Evolutionary conservation across 2,113 vertebrate genomes (phyloP), one percentile per base, ranked within the genome.

Genomic region (Meriones unguiculatus): DNA sequence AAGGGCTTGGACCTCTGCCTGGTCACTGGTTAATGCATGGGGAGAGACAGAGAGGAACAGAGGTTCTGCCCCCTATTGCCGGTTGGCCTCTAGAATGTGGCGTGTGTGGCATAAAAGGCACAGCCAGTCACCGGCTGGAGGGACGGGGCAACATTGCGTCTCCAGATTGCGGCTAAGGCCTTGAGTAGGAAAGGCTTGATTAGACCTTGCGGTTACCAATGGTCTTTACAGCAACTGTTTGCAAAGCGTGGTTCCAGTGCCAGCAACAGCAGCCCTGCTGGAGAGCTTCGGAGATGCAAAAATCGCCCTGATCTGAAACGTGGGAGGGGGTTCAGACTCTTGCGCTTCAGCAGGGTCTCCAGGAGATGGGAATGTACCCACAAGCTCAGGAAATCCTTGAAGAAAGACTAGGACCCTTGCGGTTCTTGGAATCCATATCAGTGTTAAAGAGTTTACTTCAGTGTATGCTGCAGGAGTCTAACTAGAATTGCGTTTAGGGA

Each of bases 401-500:
- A 59, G 54, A 81, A 41, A 38, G 24, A 25, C 24, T 28, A 41
- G 80, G 80, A 28, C 3, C 1, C 22, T 84, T 28, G n/a, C 57
- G 25, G 57, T 35, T 82, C 80, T 82, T 82, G 35, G n/a, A 38
- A 22, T 38, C 57, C 7, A 5, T 38, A 59, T 38, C 18, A 59
- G 10, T 24, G 54, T 9, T 59, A 25, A 62, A 69, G 25, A 57
- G 7, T 50, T 87, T 67, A 38, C 52, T 89, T 95, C 62, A 87
- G 13, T 90, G 54, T 82, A 92, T 67, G 6, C 35, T 84, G 32
- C 17, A 50, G 70, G 14, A 77, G 65, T 65, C 50, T 20, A 54
- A 54, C 54, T 87, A 81, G 41, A 93, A 90, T 70, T 92, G 57
- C 67, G 50, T 54, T 92, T 35, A 87, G 50, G 11, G 8, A 10